Evolutionary conservation across 1,140 invertebrate species (phyloP).

Genomic region (Acromyrmex charruanus): DNA sequence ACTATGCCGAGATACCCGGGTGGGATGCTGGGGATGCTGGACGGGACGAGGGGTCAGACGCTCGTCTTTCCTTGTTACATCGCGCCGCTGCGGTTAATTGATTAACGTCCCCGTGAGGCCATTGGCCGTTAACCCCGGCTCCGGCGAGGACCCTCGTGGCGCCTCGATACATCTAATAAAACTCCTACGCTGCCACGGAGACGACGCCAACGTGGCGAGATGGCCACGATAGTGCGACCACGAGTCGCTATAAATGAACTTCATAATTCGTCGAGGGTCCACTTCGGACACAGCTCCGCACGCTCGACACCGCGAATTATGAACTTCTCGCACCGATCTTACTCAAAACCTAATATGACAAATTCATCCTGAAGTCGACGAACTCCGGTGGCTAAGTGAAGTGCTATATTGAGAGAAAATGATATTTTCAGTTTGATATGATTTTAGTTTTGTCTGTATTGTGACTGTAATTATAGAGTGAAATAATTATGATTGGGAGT

Average conservation of each 20-base stretch:
- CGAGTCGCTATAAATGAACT: constrained; percentile 27
- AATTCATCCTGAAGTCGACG: neutral
- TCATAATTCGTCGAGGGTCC: constrained; percentile 29
- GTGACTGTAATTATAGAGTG: too few relatives aligned
- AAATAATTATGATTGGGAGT: too few relatives aligned
- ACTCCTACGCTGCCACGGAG: neutral
- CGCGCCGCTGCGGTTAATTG: constrained; percentile 55
- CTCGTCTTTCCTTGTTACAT: constrained; percentile 62
- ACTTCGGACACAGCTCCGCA: neutral
- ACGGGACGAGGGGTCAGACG: neutral
- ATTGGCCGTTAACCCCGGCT: constrained; percentile 56
- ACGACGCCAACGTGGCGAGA: neutral
- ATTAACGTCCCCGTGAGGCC: constrained; percentile 54
- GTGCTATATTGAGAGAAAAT: neutral
- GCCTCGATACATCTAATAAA: constrained; percentile 51
- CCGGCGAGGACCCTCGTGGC: constrained; percentile 27
- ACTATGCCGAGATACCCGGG: neutral
- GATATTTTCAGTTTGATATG: too few relatives aligned
- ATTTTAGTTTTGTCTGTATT: too few relatives aligned
- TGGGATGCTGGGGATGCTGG: neutral
- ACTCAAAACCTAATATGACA: constrained; percentile 5
- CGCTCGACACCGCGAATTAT: neutral
- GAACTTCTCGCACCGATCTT: neutral
- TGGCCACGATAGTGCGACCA: constrained; percentile 4
- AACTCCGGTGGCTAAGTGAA: neutral